A percentile compares a stretch with the other conserved stretches of the same genome.
Evolutionary conservation across 2,113 vertebrate species (phyloP).

Genomic region (Lophius piscatorius): DNA sequence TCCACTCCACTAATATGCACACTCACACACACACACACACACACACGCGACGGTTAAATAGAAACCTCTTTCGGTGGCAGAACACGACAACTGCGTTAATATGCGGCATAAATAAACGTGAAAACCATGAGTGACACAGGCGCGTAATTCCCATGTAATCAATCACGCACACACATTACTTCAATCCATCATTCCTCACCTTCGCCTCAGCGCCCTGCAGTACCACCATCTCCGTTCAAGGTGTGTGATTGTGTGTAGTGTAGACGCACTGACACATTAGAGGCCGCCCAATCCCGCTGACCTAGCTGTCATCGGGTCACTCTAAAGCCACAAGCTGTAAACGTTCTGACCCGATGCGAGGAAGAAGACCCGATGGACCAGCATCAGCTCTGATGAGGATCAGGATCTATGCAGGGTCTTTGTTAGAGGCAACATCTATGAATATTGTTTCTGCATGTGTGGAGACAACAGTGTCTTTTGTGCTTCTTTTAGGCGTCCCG

Average conservation of each 20-base stretch:
- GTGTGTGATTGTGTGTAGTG: too few relatives aligned
- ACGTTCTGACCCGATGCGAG: slow-evolving; percentile 53
- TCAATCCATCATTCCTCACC: slow-evolving; percentile 4
- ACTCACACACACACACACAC: slow-evolving; percentile 6
- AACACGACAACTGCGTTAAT: not conserved
- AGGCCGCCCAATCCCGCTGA: too few relatives aligned
- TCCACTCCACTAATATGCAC: slow-evolving; percentile 22
- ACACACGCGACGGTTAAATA: not conserved
- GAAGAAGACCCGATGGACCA: slow-evolving; percentile 44
- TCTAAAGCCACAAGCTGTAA: slow-evolving; percentile 55
- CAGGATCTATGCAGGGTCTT: not conserved
- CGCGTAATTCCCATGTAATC: not conserved
- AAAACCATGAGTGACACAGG: not conserved
- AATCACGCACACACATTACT: not conserved
- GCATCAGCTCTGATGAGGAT: slow-evolving; percentile 30
- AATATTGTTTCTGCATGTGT: too few relatives aligned
- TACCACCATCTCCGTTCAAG: slow-evolving; percentile 39
- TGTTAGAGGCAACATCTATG: slow-evolving; percentile 2
- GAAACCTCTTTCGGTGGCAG: not conserved
- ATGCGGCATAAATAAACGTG: not conserved
- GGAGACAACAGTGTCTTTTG: too few relatives aligned
- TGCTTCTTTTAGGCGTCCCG: too few relatives aligned
- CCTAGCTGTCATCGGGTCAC: slow-evolving; percentile 23
- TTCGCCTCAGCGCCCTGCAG: slow-evolving; percentile 12
- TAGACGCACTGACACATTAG: too few relatives aligned